Conservation (phyloP, 1,140 invertebrate genomes). For the Lepidurus packardi region DNA sequence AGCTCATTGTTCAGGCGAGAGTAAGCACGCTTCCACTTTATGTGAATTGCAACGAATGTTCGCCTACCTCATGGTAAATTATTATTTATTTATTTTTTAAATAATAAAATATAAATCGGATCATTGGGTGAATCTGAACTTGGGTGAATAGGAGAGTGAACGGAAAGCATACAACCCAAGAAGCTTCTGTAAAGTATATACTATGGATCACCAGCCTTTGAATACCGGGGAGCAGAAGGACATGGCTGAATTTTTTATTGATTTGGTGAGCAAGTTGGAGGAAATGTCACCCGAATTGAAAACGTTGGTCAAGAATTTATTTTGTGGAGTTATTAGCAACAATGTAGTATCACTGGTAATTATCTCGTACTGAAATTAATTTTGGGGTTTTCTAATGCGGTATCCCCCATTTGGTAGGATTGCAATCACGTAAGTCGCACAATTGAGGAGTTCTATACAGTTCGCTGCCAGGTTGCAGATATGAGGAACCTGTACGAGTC, state of each 20-base stretch:
- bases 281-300: constrained; percentile 91
- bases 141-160: constrained; percentile 70
- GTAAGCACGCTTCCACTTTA: constrained; percentile 73
- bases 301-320: constrained; percentile 80
- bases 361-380: constrained; percentile 22
- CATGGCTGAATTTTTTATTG: constrained; percentile 97
- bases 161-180: constrained; percentile 90
- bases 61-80: constrained; percentile 72
- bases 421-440: constrained; percentile 90
- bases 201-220: constrained; percentile 90
- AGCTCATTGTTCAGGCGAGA: constrained; percentile 57
- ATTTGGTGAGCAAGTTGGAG: constrained; percentile 89
- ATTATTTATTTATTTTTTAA: neutral
- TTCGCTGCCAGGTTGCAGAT: constrained; percentile 89
- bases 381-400: constrained; percentile 8
- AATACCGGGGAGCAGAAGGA: constrained; percentile 97
- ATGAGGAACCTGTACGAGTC: constrained; percentile 94
- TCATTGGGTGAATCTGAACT: neutral
- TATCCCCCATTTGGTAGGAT: constrained; percentile 53
- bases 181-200: constrained; percentile 92
- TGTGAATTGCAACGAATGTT: constrained; percentile 90
- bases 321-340: constrained; percentile 87
- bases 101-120: neutral
- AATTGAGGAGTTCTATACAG: constrained; percentile 92
- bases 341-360: constrained; percentile 81